A percentile compares a stretch with the other conserved stretches of the same genome.
Evolutionary conservation across 2,888 invertebrate species (phyloP).

Genomic region (Zelleria hepariella): DNA sequence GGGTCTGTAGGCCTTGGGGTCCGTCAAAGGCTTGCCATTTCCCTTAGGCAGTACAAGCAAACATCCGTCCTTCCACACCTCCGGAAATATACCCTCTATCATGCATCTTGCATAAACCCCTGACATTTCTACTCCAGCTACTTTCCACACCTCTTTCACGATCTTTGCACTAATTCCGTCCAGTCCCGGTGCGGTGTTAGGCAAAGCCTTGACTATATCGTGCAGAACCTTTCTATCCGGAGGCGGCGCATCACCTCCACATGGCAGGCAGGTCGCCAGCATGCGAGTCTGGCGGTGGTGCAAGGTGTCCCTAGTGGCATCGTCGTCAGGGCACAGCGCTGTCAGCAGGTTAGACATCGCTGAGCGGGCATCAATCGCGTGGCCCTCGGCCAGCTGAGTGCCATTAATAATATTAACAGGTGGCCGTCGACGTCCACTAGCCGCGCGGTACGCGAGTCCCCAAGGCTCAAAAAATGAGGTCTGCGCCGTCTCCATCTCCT

Average conservation of each 20-base stretch:
- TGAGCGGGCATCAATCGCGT: neutral
- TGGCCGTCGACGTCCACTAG: neutral
- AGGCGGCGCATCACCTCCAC: neutral
- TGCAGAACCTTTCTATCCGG: neutral
- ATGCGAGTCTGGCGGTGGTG: neutral
- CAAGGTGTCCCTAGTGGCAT: neutral
- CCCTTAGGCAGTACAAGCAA: slow-evolving; percentile 1
- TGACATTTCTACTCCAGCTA: neutral
- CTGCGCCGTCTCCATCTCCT: neutral
- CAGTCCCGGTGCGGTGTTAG: neutral
- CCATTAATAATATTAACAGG: neutral
- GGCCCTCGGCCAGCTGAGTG: neutral
- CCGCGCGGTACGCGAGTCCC: slow-evolving; percentile 1
- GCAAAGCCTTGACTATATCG: neutral
- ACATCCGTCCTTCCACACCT: neutral
- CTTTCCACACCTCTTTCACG: neutral
- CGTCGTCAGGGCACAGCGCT: slow-evolving; percentile 5
- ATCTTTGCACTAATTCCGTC: slow-evolving; percentile 3
- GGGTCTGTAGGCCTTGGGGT: slow-evolving; percentile 22
- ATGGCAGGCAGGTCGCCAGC: neutral
- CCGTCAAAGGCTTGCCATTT: neutral
- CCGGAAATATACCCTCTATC: slow-evolving; percentile 4
- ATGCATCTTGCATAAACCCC: neutral
- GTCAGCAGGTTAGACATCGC: neutral
- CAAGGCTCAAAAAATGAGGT: neutral